Conservation (phyloP, 2,797 vertebrate species). For the Pseudochirops corinnae region DNA sequence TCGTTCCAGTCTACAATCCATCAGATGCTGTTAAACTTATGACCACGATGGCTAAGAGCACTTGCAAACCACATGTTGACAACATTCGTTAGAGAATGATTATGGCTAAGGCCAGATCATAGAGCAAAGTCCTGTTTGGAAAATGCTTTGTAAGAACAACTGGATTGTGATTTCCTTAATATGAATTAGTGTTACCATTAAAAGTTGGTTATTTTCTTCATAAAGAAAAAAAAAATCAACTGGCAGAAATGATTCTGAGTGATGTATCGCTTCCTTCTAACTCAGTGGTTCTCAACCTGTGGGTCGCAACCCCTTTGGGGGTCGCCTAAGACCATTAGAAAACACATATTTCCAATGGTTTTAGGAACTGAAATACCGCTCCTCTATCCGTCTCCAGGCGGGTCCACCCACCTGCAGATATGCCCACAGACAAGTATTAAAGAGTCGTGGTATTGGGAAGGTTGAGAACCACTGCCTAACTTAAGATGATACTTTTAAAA, state of each 20-base stretch:
- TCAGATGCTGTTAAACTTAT: conserved; percentile 91
- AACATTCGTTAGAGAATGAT: conserved; percentile 88
- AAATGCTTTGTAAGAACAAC: conserved; percentile 88
- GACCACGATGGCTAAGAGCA: conserved; percentile 93
- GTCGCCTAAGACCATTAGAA: too few species aligned
- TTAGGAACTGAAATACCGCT: too few species aligned
- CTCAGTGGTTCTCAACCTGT: too few species aligned
- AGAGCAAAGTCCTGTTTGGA: conserved; percentile 91
- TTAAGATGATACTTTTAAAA: background rate
- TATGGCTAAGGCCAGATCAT: conserved; percentile 87
- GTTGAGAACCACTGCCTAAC: background rate
- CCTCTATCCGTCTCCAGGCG: too few species aligned
- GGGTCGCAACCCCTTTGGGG: too few species aligned
- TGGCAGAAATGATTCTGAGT: background rate
- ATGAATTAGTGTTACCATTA: conserved; percentile 49
- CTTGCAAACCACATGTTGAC: conserved; percentile 90
- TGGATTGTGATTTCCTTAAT: conserved; percentile 70
- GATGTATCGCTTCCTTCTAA: background rate
- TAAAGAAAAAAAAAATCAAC: background rate
- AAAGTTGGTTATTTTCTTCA: conserved; percentile 39
- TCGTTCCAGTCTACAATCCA: conserved; percentile 91
- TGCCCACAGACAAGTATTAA: too few species aligned
- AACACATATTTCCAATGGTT: too few species aligned
- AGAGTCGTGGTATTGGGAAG: too few species aligned
- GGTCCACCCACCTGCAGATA: too few species aligned